Evolutionary conservation across 2,113 vertebrate genomes (phyloP), one percentile per base, ranked within the genome.

Genomic region (Caretta caretta): DNA sequence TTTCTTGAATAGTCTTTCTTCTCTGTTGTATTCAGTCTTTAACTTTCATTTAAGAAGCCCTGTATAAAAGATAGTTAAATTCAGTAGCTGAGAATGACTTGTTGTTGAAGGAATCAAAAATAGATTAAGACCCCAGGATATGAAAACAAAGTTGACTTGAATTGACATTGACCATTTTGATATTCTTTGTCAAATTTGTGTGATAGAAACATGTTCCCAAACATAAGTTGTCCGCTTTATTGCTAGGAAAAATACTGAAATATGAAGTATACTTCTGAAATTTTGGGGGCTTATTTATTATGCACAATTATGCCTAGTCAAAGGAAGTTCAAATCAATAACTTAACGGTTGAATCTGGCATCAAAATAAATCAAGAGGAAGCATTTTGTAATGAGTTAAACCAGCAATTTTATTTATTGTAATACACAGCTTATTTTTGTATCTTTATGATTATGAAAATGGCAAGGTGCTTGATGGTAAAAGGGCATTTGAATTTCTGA

Each of bases 321-420:
- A 62, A 62, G 29, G 29, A 92, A 76, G 56, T 90, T n/a, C 4
- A 65, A 24, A 48, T 90, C 89, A 91, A 25, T 81, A 88, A 29
- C n/a, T 83, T 92, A 27, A 88, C 79, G 87, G 83, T 72, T 90
- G 25, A 8, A 13, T 85, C 56, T 85, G 48, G 13, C 83, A 94
- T 83, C 92, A 79, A 93, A 87, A 89, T 84, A 90, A 93, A 96
- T 80, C 13, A 3, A 0, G 84, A 92, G 65, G 87, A 92, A 86
- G 25, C 8, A 7, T 93, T 92, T 93, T 1, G 2, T 85, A 92
- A 56, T 75, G 87, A 90, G 42, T 75, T 69, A 38, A 94, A 95
- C 7, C 22, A 83, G 3, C 13, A n/a, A 27, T 81, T 35, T 53
- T 8, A 14, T 81, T 54, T 83, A 82, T 83, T 83, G 53, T 76